These are phyloP conservation scores for Peromyscus polionotus DNA, from an alignment of 2,113 vertebrate genomes.

Conservation along the genomic window DNA sequence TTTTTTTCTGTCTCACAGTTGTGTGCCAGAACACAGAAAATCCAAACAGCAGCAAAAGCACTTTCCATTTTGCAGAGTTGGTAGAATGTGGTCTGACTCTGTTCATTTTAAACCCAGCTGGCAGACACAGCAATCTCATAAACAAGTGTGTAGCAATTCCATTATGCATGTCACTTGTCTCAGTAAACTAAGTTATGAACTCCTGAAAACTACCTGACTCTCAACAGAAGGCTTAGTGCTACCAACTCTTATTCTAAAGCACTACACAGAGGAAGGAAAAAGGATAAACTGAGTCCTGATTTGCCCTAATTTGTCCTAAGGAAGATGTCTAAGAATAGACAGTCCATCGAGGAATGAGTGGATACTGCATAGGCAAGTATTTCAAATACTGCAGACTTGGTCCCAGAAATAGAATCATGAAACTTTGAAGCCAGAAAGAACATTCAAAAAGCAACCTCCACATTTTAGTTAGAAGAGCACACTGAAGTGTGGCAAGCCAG, in stretches of 20 bases:
- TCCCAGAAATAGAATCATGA: neutral
- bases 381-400: neutral
- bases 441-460: neutral
- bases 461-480: neutral
- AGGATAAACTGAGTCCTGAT: neutral
- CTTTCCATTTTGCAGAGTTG: constrained; percentile 53
- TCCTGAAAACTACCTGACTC: neutral
- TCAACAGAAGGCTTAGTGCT: neutral
- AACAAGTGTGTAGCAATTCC: constrained; percentile 50
- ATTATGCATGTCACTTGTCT: neutral
- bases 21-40: constrained; percentile 13
- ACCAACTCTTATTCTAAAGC: neutral
- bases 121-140: constrained; percentile 49
- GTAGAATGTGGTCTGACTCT: neutral
- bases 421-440: neutral
- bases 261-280: neutral
- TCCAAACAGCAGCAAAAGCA: constrained; percentile 15
- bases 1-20: neutral
- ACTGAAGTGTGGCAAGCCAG: neutral
- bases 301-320: neutral
- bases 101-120: neutral
- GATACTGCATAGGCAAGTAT: neutral
- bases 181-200: constrained; percentile 17
- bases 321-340: neutral
- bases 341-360: neutral